Conservation (phyloP, 2,113 vertebrate genomes). For the Egretta garzetta region DNA sequence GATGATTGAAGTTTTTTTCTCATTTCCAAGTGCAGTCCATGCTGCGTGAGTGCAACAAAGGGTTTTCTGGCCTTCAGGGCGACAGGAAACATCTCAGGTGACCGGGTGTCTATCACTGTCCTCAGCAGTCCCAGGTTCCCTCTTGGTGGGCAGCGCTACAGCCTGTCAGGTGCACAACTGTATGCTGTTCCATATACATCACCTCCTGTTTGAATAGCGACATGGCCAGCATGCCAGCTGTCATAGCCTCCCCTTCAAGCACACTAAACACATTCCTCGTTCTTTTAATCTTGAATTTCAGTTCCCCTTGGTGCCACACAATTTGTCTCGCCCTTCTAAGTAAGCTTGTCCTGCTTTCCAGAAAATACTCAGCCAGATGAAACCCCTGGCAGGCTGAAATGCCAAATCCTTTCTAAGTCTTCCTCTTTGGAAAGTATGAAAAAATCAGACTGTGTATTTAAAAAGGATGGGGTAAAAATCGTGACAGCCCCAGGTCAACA, state of each 20-base stretch:
- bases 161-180: no score
- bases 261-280: background rate
- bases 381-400: background rate
- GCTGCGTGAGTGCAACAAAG: accelerated
- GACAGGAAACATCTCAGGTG: background rate
- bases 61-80: background rate
- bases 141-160: no score
- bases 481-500: background rate
- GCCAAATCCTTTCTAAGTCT: background rate
- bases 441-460: background rate
- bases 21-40: background rate
- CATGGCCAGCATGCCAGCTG: background rate
- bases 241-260: background rate
- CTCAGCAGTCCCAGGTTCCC: background rate
- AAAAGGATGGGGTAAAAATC: background rate
- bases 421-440: background rate
- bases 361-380: background rate
- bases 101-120: background rate
- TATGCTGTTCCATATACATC: no score
- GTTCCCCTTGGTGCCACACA: background rate
- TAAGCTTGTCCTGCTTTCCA: background rate
- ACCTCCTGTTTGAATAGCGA: no score
- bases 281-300: background rate
- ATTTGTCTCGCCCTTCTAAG: background rate
- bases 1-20: background rate